Evolutionary conservation across 2,113 vertebrate genomes (phyloP), one percentile per base, ranked within the genome.

Genomic region (Tupaia tana): DNA sequence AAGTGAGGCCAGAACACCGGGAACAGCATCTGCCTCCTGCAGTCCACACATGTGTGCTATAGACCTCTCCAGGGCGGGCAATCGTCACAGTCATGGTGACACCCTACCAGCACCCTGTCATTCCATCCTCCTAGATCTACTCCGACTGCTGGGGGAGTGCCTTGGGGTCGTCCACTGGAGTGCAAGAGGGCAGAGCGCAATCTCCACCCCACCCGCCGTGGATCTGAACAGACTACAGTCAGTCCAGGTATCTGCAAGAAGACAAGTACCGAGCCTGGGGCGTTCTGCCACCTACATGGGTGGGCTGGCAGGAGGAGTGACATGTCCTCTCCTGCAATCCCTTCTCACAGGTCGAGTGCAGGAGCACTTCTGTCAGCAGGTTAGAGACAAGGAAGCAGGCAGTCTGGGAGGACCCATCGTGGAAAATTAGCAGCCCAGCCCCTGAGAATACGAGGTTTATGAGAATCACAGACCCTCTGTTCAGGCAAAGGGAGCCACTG

Each of bases 251-350:
- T 31, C 15, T 20, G 71, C 71, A 34, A n/a, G 73, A 86, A 22
- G 9, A 86, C n/a, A 79, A 43, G 54, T 13, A 4, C 20, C 58
- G 14, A 11, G 34, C 27, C 2, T 34, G 11, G 34, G n/a, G 54
- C 43, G 58, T 14, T 18, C 24, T 18, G 29, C 19, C 24, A 20
- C 43, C 71, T 0, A 14, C 25, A 25, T 8, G 1, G 1, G 5
- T 14, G 31, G 1, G 66, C 1, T 15, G 43, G 2, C 10, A 34
- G 34, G 6, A 8, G 18, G 1, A 8, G 13, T 0, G 71, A 4
- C 71, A 24, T 6, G 1, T 10, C 31, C 12, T 52, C n/a, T 19
- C 3, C 14, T 64, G 43, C 43, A 25, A 43, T 87, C 64, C 0
- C 1, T 54, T 63, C 66, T 52, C 13, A 59, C 13, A 34, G 67